Evolutionary conservation across 1,140 invertebrate genomes (phyloP), one percentile per base, ranked within the genome.

Genomic region (Drosophila repletoides): DNA sequence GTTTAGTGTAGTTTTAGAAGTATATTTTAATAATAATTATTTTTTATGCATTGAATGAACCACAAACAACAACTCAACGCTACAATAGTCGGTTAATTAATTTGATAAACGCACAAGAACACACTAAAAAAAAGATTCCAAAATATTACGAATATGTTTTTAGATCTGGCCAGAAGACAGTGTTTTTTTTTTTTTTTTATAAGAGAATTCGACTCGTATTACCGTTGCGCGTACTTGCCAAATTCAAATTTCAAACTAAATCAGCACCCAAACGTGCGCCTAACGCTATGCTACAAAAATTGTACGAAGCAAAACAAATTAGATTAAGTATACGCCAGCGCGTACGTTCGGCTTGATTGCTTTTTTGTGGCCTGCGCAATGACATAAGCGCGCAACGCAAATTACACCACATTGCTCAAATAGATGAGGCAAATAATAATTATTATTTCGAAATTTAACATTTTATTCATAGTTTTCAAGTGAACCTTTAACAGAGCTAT

Each of bases 251-350:
- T 74, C 59, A 29, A 59, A 84, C 79, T 84, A 86, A 84, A 72
- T 79, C 79, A 68, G 58, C 56, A 66, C 6, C n/a, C 26, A 55
- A 60, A 49, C 31, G n/a, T 29, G 24, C 33, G 52, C 14, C 46
- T 33, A 33, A 24, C 12, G 53, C 26, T 58, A 22, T 31, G 36
- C 61, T 71, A 66, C 40, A 36, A 46, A 26, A 59, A 71, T 45
- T 53, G 33, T 17, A 36, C 31, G 31, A 58, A 31, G 24, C 28
- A 45, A 72, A 55, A 61, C 81, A 86, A 86, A 86, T 86, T 86
- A 86, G 87, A 86, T 86, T 86, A 86, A 61, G 81, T 86, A 86
- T 80, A 76, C 72, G 75, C 67, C 64, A 69, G 31, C 60, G 75
- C 68, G 61, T 40, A 71, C 58, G 28, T 33, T 59, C 63, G 22